Evolutionary conservation across 2,888 invertebrate species (phyloP).

Genomic region (Orgyia antiqua): DNA sequence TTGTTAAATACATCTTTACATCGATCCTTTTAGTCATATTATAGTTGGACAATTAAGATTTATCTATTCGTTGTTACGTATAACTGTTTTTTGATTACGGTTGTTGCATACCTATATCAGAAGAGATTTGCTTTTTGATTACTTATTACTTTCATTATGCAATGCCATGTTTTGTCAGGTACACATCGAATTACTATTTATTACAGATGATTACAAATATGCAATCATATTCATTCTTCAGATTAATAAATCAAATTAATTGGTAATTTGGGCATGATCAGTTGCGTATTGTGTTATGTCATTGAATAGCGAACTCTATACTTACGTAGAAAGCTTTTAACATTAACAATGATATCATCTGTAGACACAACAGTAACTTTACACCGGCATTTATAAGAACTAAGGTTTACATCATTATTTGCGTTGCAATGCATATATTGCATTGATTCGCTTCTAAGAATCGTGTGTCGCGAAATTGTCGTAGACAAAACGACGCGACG

Average conservation of each 20-base stretch:
- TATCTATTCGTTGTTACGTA: constrained; percentile 3
- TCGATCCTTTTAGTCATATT: constrained; percentile 18
- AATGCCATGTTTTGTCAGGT: constrained; percentile 14
- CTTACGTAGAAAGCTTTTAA: constrained; percentile 5
- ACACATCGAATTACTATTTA: constrained; percentile 12
- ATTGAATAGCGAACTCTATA: constrained; percentile 1
- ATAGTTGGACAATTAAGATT: constrained; percentile 5
- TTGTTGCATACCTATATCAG: too few relatives aligned
- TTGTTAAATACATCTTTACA: constrained; percentile 1
- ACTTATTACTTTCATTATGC: constrained; percentile 13
- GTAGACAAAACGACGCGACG: constrained; percentile 46
- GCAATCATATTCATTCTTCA: constrained; percentile 6
- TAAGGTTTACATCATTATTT: constrained; percentile 58
- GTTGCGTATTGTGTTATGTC: constrained; percentile 5
- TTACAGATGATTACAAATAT: constrained; percentile 12
- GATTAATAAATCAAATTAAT: constrained; percentile 16
- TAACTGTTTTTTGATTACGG: constrained; percentile 21
- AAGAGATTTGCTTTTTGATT: constrained; percentile 10
- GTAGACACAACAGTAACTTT: constrained; percentile 35
- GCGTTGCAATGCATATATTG: constrained; percentile 41
- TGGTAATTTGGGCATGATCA: constrained; percentile 14
- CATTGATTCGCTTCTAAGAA: constrained; percentile 55
- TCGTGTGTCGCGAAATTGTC: constrained; percentile 40
- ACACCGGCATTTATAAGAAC: constrained; percentile 52
- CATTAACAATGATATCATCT: neutral